A percentile compares a stretch with the other conserved stretches of the same genome.
These are phyloP conservation scores for Fundulus diaphanus DNA, from an alignment of 2,797 vertebrate genomes.

Conservation along the genomic window DNA sequence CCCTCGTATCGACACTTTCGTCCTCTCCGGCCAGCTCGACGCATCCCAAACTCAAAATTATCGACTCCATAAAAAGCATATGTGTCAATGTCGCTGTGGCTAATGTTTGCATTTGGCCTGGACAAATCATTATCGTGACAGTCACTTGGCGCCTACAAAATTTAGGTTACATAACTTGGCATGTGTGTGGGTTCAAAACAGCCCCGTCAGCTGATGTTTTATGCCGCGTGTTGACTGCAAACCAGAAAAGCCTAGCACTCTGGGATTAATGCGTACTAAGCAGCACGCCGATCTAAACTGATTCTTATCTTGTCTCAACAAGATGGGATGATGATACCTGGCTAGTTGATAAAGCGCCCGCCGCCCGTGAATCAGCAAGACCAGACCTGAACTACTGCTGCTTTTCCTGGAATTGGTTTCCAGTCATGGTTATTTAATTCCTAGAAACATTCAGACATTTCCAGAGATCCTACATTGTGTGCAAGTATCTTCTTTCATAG, in stretches of 20 bases:
- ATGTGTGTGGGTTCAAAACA: slow-evolving; percentile 72
- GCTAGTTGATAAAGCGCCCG: slow-evolving; percentile 17
- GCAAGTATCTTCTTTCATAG: not conserved
- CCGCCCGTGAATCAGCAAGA: slow-evolving; percentile 10
- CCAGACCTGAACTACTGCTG: not conserved
- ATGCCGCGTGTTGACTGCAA: slow-evolving; percentile 71
- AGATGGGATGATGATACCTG: slow-evolving; percentile 53
- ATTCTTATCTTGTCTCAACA: slow-evolving; percentile 62
- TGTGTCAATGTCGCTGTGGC: slow-evolving; percentile 6
- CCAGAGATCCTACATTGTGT: not conserved
- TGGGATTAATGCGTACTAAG: slow-evolving; percentile 56
- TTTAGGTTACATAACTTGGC: slow-evolving; percentile 67
- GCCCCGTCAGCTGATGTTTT: slow-evolving; percentile 69
- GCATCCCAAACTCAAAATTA: slow-evolving; percentile 28
- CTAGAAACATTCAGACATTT: no score
- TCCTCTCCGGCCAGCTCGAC: slow-evolving; percentile 31
- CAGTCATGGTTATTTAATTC: no score
- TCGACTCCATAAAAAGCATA: slow-evolving; percentile 31
- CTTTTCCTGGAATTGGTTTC: not conserved
- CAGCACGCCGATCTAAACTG: slow-evolving; percentile 57
- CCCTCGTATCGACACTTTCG: slow-evolving; percentile 58
- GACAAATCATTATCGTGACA: slow-evolving; percentile 32
- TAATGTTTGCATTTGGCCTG: slow-evolving; percentile 30
- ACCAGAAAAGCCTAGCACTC: slow-evolving; percentile 60
- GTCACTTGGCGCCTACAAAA: slow-evolving; percentile 54